Evolutionary conservation across 2,888 invertebrate genomes (phyloP), one percentile per base, ranked within the genome.

Genomic region (Theretra japonica): DNA sequence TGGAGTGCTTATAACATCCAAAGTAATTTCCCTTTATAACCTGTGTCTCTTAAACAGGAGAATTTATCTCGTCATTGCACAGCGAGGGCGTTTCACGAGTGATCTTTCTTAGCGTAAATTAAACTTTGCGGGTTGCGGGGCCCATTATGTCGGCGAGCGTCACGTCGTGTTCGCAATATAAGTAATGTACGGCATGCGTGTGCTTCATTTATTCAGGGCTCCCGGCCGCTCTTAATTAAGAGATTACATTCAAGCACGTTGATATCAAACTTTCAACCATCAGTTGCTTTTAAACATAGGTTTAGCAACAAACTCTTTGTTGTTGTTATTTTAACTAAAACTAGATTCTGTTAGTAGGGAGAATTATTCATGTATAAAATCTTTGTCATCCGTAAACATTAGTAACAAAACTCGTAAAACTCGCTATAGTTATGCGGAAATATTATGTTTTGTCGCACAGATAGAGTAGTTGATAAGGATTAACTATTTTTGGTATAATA

Each of bases 11-110:
- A 81, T 80, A 79, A 78, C 80, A 79, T 79, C 75, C 80, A 73
- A 80, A 85, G 82, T 81, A 83, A 85, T 84, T 82, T 80, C 77
- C 77, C 80, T 81, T 79, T 81, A 83, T 74, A 78, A 77, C 81
- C 79, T 79, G 80, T 81, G 85, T 84, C 83, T 81, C 74, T 75
- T 74, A 56, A 70, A 74, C 75, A 30, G 65, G 74, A 79, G 82
- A 87, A 85, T 86, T 85, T 85, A 84, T 85, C 82, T 83, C 85
- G 83, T 84, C 80, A 84, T 83, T 83, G 79, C 76, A 80, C 75
- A 76, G 70, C 73, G 77, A 76, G 75, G 75, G 73, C 73, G 75
- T 73, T 74, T 74, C 75, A 70, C 72, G 75, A 76, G 80, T 82
- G 79, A 86, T 86, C 81, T 82, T 83, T 81, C 81, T 79, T 76